Evolutionary conservation across 2,113 vertebrate species (phyloP).

Genomic region (Anhinga anhinga): DNA sequence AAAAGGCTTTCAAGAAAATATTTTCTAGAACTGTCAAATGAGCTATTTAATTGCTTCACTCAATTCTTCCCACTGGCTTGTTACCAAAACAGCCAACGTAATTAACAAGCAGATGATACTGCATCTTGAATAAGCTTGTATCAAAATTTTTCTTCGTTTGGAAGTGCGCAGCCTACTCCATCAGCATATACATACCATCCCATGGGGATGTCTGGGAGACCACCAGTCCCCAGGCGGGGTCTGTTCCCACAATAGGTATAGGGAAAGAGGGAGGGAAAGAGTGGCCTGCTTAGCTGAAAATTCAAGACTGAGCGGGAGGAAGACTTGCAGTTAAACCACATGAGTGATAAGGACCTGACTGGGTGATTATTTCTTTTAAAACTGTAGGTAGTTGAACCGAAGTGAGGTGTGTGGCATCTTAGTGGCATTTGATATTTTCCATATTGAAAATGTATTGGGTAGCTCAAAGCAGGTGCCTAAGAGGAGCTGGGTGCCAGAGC

Average conservation of each 20-base stretch:
- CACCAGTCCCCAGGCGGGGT: no score
- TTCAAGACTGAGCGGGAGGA: background rate
- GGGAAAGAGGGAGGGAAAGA: background rate
- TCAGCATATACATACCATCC: background rate
- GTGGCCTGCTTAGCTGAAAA: background rate
- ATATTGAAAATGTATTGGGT: background rate
- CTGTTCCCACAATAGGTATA: background rate
- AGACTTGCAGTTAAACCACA: background rate
- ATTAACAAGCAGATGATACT: background rate
- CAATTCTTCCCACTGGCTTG: background rate
- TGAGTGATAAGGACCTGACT: background rate
- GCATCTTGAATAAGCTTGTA: background rate
- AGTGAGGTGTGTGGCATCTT: background rate
- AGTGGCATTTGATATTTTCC: background rate
- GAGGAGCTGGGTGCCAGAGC: background rate
- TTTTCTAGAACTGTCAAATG: background rate
- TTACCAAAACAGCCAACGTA: background rate
- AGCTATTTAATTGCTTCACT: background rate
- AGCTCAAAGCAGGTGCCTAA: background rate
- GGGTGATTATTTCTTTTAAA: background rate
- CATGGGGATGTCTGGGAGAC: background rate
- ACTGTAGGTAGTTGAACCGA: background rate
- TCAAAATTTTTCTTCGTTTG: background rate
- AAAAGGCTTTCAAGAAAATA: background rate
- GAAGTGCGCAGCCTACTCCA: background rate